Evolutionary conservation across 2,888 invertebrate genomes (phyloP).

Genomic region (Pandemis corylana): DNA sequence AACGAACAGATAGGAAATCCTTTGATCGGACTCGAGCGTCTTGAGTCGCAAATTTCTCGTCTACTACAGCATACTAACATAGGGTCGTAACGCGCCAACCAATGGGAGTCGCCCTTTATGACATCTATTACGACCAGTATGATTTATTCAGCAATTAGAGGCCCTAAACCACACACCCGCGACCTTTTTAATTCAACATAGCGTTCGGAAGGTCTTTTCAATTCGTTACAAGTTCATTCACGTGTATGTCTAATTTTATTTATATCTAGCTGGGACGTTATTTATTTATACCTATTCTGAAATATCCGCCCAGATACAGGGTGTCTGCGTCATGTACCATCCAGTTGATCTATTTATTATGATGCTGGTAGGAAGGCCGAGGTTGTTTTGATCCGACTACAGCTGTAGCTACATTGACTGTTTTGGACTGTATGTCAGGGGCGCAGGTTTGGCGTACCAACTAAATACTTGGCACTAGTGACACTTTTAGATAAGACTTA

Average conservation of each 20-base stretch:
- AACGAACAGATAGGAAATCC: conserved; percentile 46
- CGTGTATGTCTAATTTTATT: conserved; percentile 16
- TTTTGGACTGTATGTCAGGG: conserved; percentile 61
- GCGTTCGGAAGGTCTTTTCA: conserved; percentile 28
- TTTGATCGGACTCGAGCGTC: conserved; percentile 50
- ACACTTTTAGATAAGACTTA: conserved; percentile 49
- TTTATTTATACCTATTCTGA: conserved; percentile 29
- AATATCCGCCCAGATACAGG: conserved; percentile 37
- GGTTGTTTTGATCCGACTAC: conserved; percentile 43
- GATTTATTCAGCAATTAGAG: conserved; percentile 31
- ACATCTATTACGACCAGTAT: conserved; percentile 8
- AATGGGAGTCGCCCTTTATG: conserved; percentile 15
- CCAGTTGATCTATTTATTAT: conserved; percentile 27
- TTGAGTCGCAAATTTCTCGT: conserved; percentile 50
- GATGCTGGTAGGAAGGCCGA: conserved; percentile 37
- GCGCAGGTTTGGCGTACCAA: conserved; percentile 61
- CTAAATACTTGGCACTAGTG: conserved; percentile 53
- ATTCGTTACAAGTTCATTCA: conserved; percentile 38
- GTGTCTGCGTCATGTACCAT: conserved; percentile 25
- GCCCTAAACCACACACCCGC: conserved; percentile 23
- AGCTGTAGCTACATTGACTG: conserved; percentile 44
- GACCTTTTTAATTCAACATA: conserved; percentile 22
- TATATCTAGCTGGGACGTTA: conserved; percentile 25
- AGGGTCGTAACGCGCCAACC: conserved; percentile 1
- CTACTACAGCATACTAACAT: background rate